Evolutionary conservation across 1,140 invertebrate species (phyloP).

Genomic region (Oedothorax gibbosus): DNA sequence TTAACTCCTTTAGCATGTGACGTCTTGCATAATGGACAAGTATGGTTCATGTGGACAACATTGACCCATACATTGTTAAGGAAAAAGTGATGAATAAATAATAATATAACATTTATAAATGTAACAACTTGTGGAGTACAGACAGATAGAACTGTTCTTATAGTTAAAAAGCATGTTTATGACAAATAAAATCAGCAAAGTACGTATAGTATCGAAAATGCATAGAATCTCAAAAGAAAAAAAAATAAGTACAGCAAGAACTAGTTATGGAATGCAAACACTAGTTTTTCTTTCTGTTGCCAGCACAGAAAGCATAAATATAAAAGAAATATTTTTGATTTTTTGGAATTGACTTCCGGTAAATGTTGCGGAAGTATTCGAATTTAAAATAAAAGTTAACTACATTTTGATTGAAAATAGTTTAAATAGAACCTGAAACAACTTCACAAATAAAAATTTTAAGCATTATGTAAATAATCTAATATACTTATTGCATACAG

Average conservation of each 20-base stretch:
- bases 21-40: conserved; percentile 24
- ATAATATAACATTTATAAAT: conserved; percentile 58
- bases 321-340: background rate
- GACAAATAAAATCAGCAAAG: conserved; percentile 2
- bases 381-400: too few relatives aligned
- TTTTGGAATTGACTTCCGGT: too few relatives aligned
- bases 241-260: background rate
- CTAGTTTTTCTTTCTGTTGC: conserved; percentile 10
- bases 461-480: too few relatives aligned
- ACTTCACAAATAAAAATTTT: too few relatives aligned
- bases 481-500: too few relatives aligned
- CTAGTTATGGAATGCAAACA: conserved; percentile 25
- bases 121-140: conserved; percentile 46
- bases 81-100: conserved; percentile 46
- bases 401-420: too few relatives aligned
- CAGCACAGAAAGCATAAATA: conserved; percentile 37
- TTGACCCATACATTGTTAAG: conserved; percentile 2
- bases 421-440: too few relatives aligned
- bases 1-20: conserved; percentile 26
- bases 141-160: conserved; percentile 37
- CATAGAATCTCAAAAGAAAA: background rate
- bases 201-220: conserved; percentile 7
- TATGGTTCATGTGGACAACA: conserved; percentile 18
- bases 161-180: conserved; percentile 11
- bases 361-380: too few relatives aligned